Conservation (phyloP, 2,797 vertebrate genomes). For the Uromys caudimaculatus region DNA sequence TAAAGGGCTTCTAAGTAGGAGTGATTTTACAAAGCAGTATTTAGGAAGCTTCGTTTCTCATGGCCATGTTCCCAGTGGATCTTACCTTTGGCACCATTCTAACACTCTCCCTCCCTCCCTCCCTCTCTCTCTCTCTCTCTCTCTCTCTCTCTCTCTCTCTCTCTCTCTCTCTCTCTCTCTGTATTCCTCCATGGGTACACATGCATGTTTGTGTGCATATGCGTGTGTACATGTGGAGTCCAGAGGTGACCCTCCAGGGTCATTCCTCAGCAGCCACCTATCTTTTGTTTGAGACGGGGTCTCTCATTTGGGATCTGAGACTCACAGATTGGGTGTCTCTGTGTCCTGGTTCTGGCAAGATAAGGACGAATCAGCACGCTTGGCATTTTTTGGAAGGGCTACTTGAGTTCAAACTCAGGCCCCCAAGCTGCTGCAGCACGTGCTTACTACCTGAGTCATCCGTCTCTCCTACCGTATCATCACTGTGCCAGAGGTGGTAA, state of each 20-base stretch:
- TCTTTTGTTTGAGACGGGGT: neutral
- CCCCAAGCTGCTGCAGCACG: neutral
- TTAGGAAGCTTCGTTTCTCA: neutral
- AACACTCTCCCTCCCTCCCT: neutral
- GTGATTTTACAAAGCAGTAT: neutral
- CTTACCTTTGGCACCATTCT: neutral
- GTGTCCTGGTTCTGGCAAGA: neutral
- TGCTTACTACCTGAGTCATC: neutral
- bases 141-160: no score
- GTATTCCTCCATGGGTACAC: no score
- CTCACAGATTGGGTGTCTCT: neutral
- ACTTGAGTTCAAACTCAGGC: neutral
- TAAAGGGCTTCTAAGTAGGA: neutral
- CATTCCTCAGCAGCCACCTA: neutral
- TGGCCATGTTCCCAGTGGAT: neutral
- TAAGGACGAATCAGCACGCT: neutral
- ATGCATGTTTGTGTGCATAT: neutral
- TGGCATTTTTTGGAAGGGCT: neutral
- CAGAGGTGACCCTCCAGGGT: neutral
- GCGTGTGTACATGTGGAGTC: neutral
- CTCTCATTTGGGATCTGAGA: neutral
- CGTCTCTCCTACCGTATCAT: neutral
- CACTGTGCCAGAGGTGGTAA: no score
- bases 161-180: no score
- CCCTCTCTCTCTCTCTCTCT: no score